Percentiles rank a stretch among this genome's conserved stretches.
Conservation (phyloP, 2,888 invertebrate genomes). For the Agrochola circellaris region DNA sequence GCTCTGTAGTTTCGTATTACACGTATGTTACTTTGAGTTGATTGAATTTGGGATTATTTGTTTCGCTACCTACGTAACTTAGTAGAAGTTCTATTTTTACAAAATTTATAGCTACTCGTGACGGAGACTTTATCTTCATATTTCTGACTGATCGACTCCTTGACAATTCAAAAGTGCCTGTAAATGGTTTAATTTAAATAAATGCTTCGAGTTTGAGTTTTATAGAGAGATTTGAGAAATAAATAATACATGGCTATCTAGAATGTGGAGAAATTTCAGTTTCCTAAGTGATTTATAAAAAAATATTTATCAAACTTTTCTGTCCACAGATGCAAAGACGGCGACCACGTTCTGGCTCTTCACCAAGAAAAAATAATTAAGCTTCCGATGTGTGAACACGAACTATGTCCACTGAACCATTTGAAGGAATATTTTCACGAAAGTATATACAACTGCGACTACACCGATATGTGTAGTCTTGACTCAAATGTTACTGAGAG, state of each 20-base stretch:
- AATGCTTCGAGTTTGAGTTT: too few relatives aligned
- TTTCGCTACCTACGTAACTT: too few relatives aligned
- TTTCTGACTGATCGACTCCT: too few relatives aligned
- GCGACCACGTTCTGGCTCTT: constrained; percentile 91
- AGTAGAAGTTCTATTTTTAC: too few relatives aligned
- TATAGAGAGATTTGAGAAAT: background rate
- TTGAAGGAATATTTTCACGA: constrained; percentile 91
- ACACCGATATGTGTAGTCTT: constrained; percentile 92
- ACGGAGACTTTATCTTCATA: too few relatives aligned
- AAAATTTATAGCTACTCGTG: too few relatives aligned
- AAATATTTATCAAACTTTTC: background rate
- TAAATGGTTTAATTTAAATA: too few relatives aligned
- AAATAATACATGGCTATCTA: background rate
- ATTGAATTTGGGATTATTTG: too few relatives aligned
- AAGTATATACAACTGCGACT: constrained; percentile 92
- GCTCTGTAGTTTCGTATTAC: too few relatives aligned
- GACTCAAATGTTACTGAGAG: constrained; percentile 29
- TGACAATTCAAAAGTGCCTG: too few relatives aligned
- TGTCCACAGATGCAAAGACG: constrained; percentile 87
- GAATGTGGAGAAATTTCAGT: background rate
- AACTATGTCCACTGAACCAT: constrained; percentile 92
- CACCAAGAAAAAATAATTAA: constrained; percentile 94
- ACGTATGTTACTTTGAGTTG: too few relatives aligned
- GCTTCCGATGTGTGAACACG: constrained; percentile 92
- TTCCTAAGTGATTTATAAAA: background rate